Evolutionary conservation across 64 coral and sea anemone species (phyloP).

Genomic region (Anthopleura sola): DNA sequence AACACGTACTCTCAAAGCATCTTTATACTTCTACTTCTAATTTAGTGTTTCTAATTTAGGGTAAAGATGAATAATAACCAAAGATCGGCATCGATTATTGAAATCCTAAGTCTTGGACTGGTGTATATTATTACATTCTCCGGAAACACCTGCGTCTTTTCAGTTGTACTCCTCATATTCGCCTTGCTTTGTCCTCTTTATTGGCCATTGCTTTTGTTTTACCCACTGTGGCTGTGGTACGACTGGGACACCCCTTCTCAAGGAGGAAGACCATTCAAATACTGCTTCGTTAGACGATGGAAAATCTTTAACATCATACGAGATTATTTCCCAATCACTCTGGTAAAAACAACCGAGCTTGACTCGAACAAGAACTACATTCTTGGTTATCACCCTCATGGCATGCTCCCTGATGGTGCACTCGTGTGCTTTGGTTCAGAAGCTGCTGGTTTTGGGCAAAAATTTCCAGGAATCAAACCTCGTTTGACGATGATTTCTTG

Average conservation of each 20-base stretch:
- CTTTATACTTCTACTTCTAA: too few species aligned
- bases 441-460: slow-evolving; percentile 29
- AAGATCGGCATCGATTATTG: not conserved
- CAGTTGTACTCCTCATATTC: not conserved
- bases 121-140: not conserved
- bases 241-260: slow-evolving; percentile 19
- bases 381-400: slow-evolving; percentile 64
- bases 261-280: not conserved
- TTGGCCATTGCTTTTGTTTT: not conserved
- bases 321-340: slow-evolving; percentile 54
- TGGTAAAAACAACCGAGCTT: slow-evolving; percentile 47
- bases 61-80: not conserved
- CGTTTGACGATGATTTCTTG: slow-evolving; percentile 35
- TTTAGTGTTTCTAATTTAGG: too few species aligned
- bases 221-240: not conserved
- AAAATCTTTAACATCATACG: slow-evolving; percentile 21
- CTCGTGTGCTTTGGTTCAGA: slow-evolving; percentile 35
- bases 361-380: slow-evolving; percentile 51
- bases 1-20: too few species aligned
- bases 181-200: not conserved
- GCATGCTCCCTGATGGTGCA: slow-evolving; percentile 49
- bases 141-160: not conserved
- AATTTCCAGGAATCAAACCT: slow-evolving; percentile 51
- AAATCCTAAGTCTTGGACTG: not conserved
- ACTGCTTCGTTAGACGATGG: slow-evolving; percentile 26